Evolutionary conservation across 2,888 invertebrate species (phyloP), one percentile per base, ranked within the genome.

Genomic region (Brenthis hecate): DNA sequence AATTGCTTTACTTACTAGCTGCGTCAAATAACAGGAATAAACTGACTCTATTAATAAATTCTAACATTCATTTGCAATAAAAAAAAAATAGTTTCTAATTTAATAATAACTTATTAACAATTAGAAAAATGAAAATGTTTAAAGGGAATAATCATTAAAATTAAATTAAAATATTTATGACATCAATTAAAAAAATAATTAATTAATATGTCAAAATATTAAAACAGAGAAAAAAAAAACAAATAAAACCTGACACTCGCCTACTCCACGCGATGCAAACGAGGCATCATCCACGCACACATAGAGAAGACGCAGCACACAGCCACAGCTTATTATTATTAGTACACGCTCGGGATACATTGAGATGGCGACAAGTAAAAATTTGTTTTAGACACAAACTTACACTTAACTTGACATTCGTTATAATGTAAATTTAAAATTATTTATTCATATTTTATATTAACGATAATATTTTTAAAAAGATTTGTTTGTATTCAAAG

Each of bases 311-410:
- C 84, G 70, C 79, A 80, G 70, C 79, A 80, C 77, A 81, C 78
- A 74, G 50, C 56, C 71, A 63, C 62, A 58, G 53, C 65, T 78
- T 78, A 80, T 79, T 80, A 80, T 80, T 80, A 80, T 80, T 80
- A 80, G 76, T 73, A 74, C 70, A 72, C 69, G 73, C 57, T 61
- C 77, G 78, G 74, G 71, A 72, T 70, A 78, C 77, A 79, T 76
- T 68, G 76, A 77, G 74, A 80, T 73, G 73, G 78, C 53, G 72
- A 83, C 79, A 84, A 80, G 77, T 85, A 85, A 82, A 81, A 83
- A 82, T 75, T 66, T 72, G 64, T 51, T 61, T 48, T 19, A 19
- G 3, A 53, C 32, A 13, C 50, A 51, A 36, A 50, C 32, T 56
- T 28, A 64, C 14, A 11, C 11, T 43, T 11, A 43, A 43, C 36